A percentile compares a stretch with the other conserved stretches of the same genome.
phyloP scores from a whole-genome alignment of 2,888 invertebrate genomes.

The Icerya purchasi region DNA sequence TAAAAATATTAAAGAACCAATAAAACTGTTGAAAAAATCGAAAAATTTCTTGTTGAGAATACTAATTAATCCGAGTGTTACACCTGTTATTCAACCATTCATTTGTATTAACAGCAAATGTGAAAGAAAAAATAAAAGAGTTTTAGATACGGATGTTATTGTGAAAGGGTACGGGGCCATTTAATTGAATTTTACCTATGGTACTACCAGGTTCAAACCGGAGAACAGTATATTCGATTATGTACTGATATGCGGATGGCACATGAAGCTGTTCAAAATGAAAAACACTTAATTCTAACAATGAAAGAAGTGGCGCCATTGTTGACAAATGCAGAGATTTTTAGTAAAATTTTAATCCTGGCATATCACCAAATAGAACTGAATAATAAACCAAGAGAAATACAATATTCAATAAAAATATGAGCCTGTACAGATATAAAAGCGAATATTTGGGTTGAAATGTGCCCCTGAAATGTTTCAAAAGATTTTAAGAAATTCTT shows the following conservation, averaged over 20 bases:
- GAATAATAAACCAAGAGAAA: not conserved
- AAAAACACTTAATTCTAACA: not conserved
- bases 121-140: not conserved
- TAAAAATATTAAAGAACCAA: not conserved
- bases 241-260: not conserved
- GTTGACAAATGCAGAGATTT: not conserved
- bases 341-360: not conserved
- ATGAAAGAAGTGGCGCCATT: no score
- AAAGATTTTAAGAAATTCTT: not conserved
- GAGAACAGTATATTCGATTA: no score
- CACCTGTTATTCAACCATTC: not conserved
- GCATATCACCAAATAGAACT: not conserved
- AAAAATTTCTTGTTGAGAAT: not conserved
- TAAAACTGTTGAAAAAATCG: not conserved
- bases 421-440: no score
- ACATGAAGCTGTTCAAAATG: not conserved
- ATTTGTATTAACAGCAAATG: not conserved
- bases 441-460: no score
- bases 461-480: no score
- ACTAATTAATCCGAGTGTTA: not conserved
- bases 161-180: no score
- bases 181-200: no score
- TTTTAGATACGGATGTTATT: no score
- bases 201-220: no score
- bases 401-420: no score